Percentiles rank a stretch among this genome's conserved stretches.
Evolutionary conservation across 2,888 invertebrate species (phyloP).

Genomic region (Acronicta aceris): DNA sequence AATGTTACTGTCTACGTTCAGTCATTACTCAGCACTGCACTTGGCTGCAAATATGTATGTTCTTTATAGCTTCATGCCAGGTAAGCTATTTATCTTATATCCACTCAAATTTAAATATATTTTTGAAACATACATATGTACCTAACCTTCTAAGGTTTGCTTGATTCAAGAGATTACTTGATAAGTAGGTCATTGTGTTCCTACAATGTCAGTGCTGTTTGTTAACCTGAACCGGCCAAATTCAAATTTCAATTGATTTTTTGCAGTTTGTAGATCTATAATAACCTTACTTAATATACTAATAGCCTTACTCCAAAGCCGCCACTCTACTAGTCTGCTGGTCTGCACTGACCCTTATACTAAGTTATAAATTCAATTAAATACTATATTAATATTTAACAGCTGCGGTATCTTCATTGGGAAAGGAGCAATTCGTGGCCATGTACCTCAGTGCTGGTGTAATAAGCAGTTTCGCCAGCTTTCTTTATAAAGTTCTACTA

Average conservation of each 20-base stretch:
- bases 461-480: conserved; percentile 95
- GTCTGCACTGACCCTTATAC: too few relatives aligned
- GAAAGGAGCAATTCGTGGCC: conserved; percentile 97
- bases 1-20: conserved; percentile 98
- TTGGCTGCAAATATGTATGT: conserved; percentile 99
- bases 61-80: conserved; percentile 94
- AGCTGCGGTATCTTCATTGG: conserved; percentile 93
- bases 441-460: conserved; percentile 97
- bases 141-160: too few relatives aligned
- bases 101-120: not conserved
- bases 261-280: too few relatives aligned
- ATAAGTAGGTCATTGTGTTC: too few relatives aligned
- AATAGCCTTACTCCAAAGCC: too few relatives aligned
- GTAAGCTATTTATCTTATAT: conserved; percentile 57
- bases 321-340: too few relatives aligned
- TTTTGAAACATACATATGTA: not conserved
- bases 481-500: conserved; percentile 93
- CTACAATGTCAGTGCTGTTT: too few relatives aligned
- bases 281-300: too few relatives aligned
- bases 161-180: too few relatives aligned
- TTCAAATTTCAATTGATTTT: too few relatives aligned
- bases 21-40: conserved; percentile 96
- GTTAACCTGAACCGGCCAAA: too few relatives aligned
- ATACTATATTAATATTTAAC: conserved; percentile 54
- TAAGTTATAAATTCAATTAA: too few relatives aligned